These are phyloP conservation scores for Ellobius talpinus DNA, from an alignment of 2,113 vertebrate genomes.

Conservation along the genomic window DNA sequence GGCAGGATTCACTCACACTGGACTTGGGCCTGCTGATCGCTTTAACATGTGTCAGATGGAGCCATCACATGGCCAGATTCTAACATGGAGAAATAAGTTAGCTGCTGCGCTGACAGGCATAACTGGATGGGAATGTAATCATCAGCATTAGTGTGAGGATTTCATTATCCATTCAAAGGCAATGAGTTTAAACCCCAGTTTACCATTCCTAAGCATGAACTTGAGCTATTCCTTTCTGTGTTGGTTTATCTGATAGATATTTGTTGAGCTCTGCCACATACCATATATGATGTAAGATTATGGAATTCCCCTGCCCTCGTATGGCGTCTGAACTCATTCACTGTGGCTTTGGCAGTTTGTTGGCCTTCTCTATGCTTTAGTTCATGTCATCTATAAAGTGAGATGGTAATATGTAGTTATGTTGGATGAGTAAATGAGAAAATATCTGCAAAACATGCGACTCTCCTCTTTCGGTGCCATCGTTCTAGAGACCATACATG, in stretches of 20 bases:
- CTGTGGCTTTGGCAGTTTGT: background rate
- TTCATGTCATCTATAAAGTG: background rate
- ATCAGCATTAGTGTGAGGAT: background rate
- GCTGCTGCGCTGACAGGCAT: background rate
- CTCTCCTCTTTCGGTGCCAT: background rate
- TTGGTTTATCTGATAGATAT: slow-evolving; percentile 31
- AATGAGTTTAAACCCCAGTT: background rate
- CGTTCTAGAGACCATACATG: background rate
- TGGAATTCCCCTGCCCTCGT: background rate
- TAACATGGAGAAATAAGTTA: background rate
- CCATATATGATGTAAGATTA: background rate
- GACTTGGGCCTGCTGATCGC: background rate
- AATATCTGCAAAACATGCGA: background rate
- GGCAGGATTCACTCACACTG: background rate
- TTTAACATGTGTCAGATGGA: background rate
- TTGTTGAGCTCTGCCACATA: background rate
- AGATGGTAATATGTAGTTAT: background rate
- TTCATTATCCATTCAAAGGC: background rate
- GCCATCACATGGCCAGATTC: background rate
- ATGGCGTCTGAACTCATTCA: background rate
- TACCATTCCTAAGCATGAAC: background rate
- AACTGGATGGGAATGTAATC: background rate
- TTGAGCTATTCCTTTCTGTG: background rate
- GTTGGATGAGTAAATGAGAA: background rate
- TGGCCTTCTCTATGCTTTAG: background rate